phyloP scores from a whole-genome alignment of 2,797 vertebrate species.

The Halcyon leucocephala region DNA sequence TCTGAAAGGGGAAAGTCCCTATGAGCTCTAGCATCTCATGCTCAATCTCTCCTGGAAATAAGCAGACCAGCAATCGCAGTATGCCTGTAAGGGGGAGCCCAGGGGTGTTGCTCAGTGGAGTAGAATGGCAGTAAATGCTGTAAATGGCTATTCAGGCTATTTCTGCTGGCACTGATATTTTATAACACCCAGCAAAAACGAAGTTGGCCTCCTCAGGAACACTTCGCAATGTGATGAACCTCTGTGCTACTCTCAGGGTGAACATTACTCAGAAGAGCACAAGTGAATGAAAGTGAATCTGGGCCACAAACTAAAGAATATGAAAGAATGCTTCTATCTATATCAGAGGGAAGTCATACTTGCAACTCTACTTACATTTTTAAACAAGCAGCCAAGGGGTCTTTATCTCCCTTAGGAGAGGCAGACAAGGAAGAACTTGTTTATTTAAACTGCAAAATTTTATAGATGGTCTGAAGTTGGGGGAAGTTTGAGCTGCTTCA shows the following conservation, averaged over 20 bases:
- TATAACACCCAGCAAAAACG: background rate
- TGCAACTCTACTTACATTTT: background rate
- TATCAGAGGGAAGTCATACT: background rate
- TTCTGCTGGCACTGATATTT: background rate
- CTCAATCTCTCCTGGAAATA: background rate
- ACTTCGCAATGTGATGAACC: background rate
- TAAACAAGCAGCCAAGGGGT: background rate
- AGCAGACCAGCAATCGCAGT: background rate
- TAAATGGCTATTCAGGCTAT: background rate
- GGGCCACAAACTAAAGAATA: background rate
- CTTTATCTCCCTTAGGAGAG: background rate
- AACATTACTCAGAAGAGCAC: background rate
- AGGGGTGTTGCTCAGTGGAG: background rate
- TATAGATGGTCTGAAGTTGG: slow-evolving; percentile 1
- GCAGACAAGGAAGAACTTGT: slow-evolving; percentile 33
- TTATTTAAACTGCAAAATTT: slow-evolving; percentile 28
- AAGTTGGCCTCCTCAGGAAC: background rate
- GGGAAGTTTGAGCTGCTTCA: background rate
- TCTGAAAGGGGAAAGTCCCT: background rate
- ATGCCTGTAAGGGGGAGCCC: background rate
- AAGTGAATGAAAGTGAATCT: background rate
- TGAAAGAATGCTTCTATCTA: background rate
- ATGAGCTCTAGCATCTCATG: background rate
- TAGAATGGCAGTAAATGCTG: background rate
- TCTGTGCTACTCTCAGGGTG: background rate